A percentile compares a stretch with the other conserved stretches of the same genome.
phyloP scores from a whole-genome alignment of 1,140 invertebrate species.

The Drosophila ironensis region DNA sequence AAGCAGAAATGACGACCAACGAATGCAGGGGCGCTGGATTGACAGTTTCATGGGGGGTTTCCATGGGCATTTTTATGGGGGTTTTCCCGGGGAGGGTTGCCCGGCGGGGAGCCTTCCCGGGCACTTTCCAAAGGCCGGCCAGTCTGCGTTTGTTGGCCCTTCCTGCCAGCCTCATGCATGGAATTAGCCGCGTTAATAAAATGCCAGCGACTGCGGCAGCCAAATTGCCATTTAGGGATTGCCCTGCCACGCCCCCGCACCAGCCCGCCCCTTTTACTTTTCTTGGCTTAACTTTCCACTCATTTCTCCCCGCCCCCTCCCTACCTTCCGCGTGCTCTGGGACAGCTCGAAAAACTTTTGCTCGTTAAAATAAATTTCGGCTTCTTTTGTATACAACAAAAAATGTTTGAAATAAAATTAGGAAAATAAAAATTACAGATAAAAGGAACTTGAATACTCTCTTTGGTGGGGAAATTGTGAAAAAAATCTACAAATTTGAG shows the following conservation, averaged over 20 bases:
- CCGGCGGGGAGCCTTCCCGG: no score
- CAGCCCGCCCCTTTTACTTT: background rate
- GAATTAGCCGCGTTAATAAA: conserved; percentile 74
- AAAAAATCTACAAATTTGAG: background rate
- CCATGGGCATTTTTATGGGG: no score
- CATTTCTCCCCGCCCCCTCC: background rate
- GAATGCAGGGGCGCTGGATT: conserved; percentile 1
- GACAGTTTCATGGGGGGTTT: background rate
- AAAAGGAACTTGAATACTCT: background rate
- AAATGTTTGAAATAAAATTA: conserved; percentile 7
- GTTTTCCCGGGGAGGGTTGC: no score
- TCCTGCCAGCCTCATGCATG: conserved; percentile 35
- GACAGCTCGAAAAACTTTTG: conserved; percentile 59
- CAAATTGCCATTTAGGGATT: conserved; percentile 73
- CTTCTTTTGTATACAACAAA: conserved; percentile 27
- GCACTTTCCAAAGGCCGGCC: no score
- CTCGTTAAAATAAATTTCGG: conserved; percentile 75
- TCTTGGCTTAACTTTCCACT: conserved; percentile 17
- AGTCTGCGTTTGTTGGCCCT: background rate
- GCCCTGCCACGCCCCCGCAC: conserved; percentile 9
- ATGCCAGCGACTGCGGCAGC: conserved; percentile 56
- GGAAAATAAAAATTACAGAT: background rate
- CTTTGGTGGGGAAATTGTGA: no score
- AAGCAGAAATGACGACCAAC: conserved; percentile 69
- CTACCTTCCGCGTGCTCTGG: conserved; percentile 4